A percentile compares a stretch with the other conserved stretches of the same genome.
Conservation (phyloP, 2,888 invertebrate species). For the Norana najaformis region DNA sequence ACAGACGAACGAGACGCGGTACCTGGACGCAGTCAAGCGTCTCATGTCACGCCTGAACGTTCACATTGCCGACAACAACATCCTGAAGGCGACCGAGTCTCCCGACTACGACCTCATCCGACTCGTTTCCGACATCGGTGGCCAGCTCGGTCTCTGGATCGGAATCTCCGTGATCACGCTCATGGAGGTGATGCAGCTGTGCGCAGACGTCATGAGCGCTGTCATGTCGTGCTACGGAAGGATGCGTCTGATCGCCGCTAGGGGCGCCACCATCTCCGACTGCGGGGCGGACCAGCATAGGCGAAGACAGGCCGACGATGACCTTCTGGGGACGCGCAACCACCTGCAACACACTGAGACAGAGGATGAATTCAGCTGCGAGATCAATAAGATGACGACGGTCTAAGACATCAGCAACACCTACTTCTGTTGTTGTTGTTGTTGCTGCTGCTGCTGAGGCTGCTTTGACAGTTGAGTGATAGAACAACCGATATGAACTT, state of each 20-base stretch:
- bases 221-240: conserved; percentile 7
- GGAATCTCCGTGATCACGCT: conserved; percentile 47
- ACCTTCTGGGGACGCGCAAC: neutral
- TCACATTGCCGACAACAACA: conserved; percentile 47
- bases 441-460: neutral
- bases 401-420: neutral
- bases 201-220: conserved; percentile 39
- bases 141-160: conserved; percentile 48
- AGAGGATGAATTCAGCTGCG: conserved; percentile 3
- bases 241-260: neutral
- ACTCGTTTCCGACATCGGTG: conserved; percentile 47
- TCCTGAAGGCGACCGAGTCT: conserved; percentile 47
- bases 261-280: conserved; percentile 10
- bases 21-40: neutral
- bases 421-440: neutral
- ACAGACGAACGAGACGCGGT: neutral
- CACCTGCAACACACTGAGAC: neutral
- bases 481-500: neutral
- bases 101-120: conserved; percentile 47
- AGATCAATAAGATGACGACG: neutral
- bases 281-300: neutral
- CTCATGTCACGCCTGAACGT: conserved; percentile 46
- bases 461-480: neutral
- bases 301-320: neutral
- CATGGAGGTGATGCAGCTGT: conserved; percentile 45